phyloP scores from a whole-genome alignment of 1,140 invertebrate species.

The Pogonomyrmex californicus region DNA sequence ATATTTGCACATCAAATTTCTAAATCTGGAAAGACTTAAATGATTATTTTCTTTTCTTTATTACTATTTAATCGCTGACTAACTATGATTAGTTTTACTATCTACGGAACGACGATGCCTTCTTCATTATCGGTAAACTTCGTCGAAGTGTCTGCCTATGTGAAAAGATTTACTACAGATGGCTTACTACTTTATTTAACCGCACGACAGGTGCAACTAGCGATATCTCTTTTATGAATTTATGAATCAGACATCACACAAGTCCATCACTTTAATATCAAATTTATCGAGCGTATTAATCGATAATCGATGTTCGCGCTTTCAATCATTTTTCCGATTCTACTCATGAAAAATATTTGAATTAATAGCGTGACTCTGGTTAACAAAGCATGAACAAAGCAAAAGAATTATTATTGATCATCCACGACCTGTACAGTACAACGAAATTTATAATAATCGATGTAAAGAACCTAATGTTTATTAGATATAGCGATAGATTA shows the following conservation, averaged over 20 bases:
- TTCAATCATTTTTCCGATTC: background rate
- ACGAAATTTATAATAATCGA: background rate
- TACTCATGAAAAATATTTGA: background rate
- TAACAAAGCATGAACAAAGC: background rate
- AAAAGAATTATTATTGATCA: background rate
- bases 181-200: background rate
- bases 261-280: background rate
- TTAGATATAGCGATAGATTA: slow-evolving; percentile 14
- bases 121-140: background rate
- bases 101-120: background rate
- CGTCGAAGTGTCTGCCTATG: background rate
- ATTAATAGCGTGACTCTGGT: background rate
- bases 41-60: background rate
- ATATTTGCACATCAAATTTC: background rate
- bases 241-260: background rate
- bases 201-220: slow-evolving; percentile 39
- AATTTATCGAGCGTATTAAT: slow-evolving; percentile 17
- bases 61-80: background rate
- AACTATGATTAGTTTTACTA: background rate
- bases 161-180: background rate
- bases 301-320: background rate
- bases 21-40: background rate
- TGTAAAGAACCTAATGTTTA: background rate
- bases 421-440: background rate
- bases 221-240: slow-evolving; percentile 44